Percentiles rank a stretch among this genome's conserved stretches.
Evolutionary conservation across 1,140 invertebrate genomes (phyloP).

Genomic region (Anoplolepis gracilipes): DNA sequence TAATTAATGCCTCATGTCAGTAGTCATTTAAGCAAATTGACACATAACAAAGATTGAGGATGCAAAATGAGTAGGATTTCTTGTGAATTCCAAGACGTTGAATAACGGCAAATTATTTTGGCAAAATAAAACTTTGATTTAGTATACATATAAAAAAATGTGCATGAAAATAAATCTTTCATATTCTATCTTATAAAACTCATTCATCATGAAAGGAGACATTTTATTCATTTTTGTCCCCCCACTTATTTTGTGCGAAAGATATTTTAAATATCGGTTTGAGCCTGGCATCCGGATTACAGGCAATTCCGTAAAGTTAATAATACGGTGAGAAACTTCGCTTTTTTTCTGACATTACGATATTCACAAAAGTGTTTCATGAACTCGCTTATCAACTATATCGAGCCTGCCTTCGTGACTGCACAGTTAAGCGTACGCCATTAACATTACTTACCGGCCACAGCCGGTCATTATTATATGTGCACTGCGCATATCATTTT

Average conservation of each 20-base stretch:
- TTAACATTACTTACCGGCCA: constrained; percentile 38
- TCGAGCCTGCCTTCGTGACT: constrained; percentile 55
- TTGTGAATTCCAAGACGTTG: not conserved
- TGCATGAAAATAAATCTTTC: constrained; percentile 14
- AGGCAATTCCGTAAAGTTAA: constrained; percentile 53
- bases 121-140: not conserved
- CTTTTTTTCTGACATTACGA: constrained; percentile 13
- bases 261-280: constrained; percentile 9
- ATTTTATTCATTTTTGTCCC: constrained; percentile 20
- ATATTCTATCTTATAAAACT: not conserved
- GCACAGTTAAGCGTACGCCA: constrained; percentile 56
- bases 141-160: not conserved
- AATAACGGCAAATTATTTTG: not conserved
- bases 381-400: constrained; percentile 57
- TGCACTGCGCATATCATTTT: constrained; percentile 63
- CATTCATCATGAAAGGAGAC: not conserved
- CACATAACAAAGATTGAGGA: not conserved
- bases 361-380: constrained; percentile 59
- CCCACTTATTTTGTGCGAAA: constrained; percentile 9
- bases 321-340: constrained; percentile 53
- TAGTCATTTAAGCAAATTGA: not conserved
- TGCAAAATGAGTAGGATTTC: not conserved
- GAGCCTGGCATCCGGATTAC: constrained; percentile 30
- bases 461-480: constrained; percentile 41
- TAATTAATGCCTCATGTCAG: constrained; percentile 44